Evolutionary conservation across 2,113 vertebrate species (phyloP).

Genomic region (Hyperopisus bebe): DNA sequence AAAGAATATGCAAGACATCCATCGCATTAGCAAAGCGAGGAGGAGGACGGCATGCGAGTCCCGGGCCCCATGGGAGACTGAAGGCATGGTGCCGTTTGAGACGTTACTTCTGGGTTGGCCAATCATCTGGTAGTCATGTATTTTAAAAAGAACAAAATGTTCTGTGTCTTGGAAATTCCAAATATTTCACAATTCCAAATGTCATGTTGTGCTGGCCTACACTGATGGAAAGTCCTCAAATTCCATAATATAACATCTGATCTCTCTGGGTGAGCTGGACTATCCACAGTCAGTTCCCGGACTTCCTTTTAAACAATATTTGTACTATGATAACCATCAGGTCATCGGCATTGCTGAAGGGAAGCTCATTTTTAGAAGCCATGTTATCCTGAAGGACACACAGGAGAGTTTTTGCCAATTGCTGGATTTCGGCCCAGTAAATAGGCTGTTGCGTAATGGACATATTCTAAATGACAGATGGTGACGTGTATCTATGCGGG

Average conservation of each 20-base stretch:
- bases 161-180: slow-evolving; percentile 8
- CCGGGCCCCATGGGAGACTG: background rate
- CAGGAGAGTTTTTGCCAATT: background rate
- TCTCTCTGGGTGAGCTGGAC: background rate
- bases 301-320: background rate
- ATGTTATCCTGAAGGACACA: background rate
- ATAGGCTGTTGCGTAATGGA: background rate
- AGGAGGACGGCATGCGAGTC: background rate
- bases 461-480: background rate
- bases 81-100: background rate
- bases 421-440: background rate
- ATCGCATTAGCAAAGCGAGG: background rate
- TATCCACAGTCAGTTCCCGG: background rate
- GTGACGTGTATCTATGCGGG: background rate
- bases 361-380: background rate
- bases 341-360: background rate
- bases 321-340: background rate
- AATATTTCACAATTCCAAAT: background rate
- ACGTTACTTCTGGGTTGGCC: background rate
- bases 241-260: background rate
- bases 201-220: background rate
- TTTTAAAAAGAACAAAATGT: background rate
- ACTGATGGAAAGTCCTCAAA: background rate
- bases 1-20: background rate
- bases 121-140: background rate